Conservation (phyloP, 2,797 vertebrate species). For the Crocodylus rhombifer region DNA sequence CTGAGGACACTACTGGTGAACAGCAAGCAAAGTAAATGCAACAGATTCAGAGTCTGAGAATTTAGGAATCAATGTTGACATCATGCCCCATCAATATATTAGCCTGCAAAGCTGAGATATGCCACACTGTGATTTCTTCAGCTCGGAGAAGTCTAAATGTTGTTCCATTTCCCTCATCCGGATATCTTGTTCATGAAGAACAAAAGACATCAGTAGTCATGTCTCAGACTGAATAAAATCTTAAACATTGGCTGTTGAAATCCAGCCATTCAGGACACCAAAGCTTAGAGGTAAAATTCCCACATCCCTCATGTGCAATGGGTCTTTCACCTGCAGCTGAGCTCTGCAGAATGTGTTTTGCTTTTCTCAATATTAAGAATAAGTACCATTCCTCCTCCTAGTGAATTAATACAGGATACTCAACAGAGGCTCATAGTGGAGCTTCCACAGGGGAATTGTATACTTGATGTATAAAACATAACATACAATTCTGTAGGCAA, state of each 20-base stretch:
- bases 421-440: not conserved
- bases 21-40: not conserved
- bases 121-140: not conserved
- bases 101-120: not conserved
- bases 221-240: not conserved
- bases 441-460: not conserved
- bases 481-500: not conserved
- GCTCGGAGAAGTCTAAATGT: not conserved
- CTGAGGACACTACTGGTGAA: no score
- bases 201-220: not conserved
- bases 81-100: not conserved
- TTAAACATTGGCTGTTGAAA: not conserved
- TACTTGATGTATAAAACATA: constrained; percentile 19
- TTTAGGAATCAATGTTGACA: not conserved
- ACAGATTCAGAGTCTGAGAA: accelerated
- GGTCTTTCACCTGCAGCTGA: not conserved
- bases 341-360: not conserved
- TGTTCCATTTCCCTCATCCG: not conserved
- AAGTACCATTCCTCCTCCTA: not conserved
- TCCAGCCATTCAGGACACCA: not conserved
- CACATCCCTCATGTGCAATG: not conserved
- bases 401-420: not conserved
- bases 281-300: not conserved
- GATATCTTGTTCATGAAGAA: not conserved
- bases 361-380: not conserved